Base-by-base conservation (phyloP, 2,113 vertebrate species). In the Uria aalge region DNA sequence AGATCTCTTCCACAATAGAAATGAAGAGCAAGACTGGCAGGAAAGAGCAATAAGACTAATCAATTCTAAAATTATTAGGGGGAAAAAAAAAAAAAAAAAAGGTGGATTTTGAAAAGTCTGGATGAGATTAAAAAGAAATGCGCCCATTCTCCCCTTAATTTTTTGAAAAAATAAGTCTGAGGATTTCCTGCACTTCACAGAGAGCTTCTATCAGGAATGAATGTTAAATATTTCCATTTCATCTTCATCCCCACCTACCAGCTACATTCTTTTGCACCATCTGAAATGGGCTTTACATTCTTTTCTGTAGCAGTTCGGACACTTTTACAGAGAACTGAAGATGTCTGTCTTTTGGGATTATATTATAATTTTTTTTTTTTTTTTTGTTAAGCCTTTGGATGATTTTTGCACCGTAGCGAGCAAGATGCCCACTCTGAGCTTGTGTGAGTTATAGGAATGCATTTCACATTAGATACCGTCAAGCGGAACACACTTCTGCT, bases 1-100 rank as follows among this genome's bases (percentile, higher is more conserved):
- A 96, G 94, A 97, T 96, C 90, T 96, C 94, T 98, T 98, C 97
- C 97, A 97, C 93, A 95, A 62, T 83, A 91, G 97, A 97, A 98
- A 98, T 91, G 96, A 98, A 98, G 94, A 96, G 87, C 92, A 98
- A 95, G 94, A 95, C 83, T 77, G 92, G 90, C 95, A 98, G 72
- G 96, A 98, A 96, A 96, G 96, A 91, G 88, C 82, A 95, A 90
- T 95, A 93, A 94, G 91, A 92, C 94, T 95, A 95, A 97, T 96
- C 86, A 96, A 96, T 97, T 97, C 88, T 93, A 93, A 97, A 96
- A 96, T 96, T 97, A 93, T 91, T 80, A 89, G 62, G 36, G 36
- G 36, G 45, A 55, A 88, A 94, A 95, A 45, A 43, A 43, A 45
- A 43, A 43, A 55, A 32, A 30, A 55, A 55, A 27, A 56, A 32